Conservation (phyloP, 2,113 vertebrate species). For the Cheirogaleus medius region DNA sequence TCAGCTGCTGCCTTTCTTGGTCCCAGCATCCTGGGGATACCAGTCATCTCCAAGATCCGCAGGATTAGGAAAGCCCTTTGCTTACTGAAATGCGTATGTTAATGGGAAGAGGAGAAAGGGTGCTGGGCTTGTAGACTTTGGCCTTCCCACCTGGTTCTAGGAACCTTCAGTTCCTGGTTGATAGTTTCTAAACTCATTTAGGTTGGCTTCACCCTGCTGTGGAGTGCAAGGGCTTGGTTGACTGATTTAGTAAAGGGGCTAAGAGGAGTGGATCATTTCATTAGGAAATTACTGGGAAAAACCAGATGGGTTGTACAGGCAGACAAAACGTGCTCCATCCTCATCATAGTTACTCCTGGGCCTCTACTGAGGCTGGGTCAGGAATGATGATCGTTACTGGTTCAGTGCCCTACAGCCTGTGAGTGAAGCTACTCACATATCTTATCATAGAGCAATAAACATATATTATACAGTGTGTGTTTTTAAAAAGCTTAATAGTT, state of each 20-base stretch:
- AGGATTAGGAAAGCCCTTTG: not conserved
- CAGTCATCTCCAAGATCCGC: not conserved
- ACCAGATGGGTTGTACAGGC: not conserved
- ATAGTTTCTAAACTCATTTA: not conserved
- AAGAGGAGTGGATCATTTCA: not conserved
- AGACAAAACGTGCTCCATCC: fast-evolving
- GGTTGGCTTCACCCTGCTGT: not conserved
- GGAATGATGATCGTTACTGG: not conserved
- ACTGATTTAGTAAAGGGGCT: not conserved
- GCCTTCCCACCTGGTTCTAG: no score
- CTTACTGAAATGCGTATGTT: not conserved
- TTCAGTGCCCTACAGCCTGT: not conserved
- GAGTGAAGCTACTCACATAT: not conserved
- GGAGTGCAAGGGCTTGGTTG: not conserved
- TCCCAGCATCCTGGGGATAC: not conserved
- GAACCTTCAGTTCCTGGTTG: not conserved
- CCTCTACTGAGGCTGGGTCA: not conserved
- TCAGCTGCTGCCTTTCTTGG: not conserved
- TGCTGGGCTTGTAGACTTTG: not conserved
- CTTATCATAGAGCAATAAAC: not conserved
- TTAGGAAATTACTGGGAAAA: not conserved
- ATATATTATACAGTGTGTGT: not conserved
- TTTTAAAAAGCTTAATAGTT: not conserved
- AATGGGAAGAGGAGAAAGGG: not conserved
- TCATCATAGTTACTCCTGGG: not conserved